Base-by-base conservation (phyloP, 2,797 vertebrate species). In the Sciaenops ocellatus region DNA sequence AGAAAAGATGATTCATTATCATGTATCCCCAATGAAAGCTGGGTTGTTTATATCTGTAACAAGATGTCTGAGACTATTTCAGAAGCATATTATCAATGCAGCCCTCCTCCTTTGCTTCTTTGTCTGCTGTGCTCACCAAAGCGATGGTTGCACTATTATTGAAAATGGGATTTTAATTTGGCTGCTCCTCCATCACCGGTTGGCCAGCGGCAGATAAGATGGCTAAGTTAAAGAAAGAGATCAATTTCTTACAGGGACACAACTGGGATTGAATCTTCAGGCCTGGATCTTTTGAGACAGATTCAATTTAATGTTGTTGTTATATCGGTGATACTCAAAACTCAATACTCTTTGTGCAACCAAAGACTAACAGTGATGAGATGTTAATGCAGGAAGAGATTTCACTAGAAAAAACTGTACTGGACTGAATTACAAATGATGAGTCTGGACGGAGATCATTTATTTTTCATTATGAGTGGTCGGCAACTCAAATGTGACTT, bases 1-100 rank as follows among this genome's bases (percentile, higher is more conserved):
- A 78, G 69, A 70, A 62, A 70, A 50, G 42, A 78, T 60, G 4
- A 68, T 76, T 86, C 51, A 87, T 85, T 69, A 73, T 72, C 47
- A 42, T 74, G 68, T 46, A 82, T 84, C 69, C 75, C 72, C 84
- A 82, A 47, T 42, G 74, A 82, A 73, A 44, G 34, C 44, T 65
- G 65, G 1, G 38, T 52, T 83, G 70, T 80, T 89, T 78, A 69
- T 76, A 73, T 78, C 61, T 44, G 42, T 63, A 82, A 70, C 70
- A 80, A 50, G 47, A 79, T 75, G 66, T 69, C 50, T 26, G 64
- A 76, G 76, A 74, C 67, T 69, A 64, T 80, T 78, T 75, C 54
- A 74, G 71, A 47, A 78, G 55, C 59, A 55, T 20, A 67, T 88
- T 67, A 78, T 56, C 34, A 44, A 24, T 69, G 47, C 70, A 68